These are phyloP conservation scores for Protula sp. DNA, from an alignment of 2,888 invertebrate species.

Conservation along the genomic window DNA sequence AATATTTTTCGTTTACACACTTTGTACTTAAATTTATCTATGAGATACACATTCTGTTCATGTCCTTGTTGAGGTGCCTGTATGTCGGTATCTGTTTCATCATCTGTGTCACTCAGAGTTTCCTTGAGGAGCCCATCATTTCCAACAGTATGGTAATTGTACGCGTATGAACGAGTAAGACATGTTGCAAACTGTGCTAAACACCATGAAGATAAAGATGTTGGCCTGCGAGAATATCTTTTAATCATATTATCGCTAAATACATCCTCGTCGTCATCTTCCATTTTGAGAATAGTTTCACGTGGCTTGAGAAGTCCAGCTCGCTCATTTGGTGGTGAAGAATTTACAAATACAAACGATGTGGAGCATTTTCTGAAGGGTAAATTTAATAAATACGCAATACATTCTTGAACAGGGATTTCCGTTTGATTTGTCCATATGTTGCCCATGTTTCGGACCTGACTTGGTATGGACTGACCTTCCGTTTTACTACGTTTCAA, in stretches of 20 bases:
- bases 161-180: too few species aligned
- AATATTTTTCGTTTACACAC: too few species aligned
- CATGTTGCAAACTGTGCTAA: slow-evolving; percentile 2
- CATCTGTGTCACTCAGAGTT: too few species aligned
- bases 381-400: neutral
- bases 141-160: too few species aligned
- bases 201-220: neutral
- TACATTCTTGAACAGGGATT: slow-evolving; percentile 15
- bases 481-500: slow-evolving; percentile 29
- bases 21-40: too few species aligned
- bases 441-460: slow-evolving; percentile 15
- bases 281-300: neutral
- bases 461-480: slow-evolving; percentile 23
- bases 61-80: too few species aligned
- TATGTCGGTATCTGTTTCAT: too few species aligned
- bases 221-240: neutral
- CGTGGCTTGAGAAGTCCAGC: neutral
- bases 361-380: neutral
- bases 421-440: slow-evolving; percentile 7
- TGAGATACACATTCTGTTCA: too few species aligned
- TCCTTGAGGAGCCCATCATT: too few species aligned
- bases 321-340: neutral
- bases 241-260: neutral
- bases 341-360: neutral
- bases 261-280: neutral